Evolutionary conservation across 2,888 invertebrate species (phyloP).

Genomic region (Eutolmus rufibarbis): DNA sequence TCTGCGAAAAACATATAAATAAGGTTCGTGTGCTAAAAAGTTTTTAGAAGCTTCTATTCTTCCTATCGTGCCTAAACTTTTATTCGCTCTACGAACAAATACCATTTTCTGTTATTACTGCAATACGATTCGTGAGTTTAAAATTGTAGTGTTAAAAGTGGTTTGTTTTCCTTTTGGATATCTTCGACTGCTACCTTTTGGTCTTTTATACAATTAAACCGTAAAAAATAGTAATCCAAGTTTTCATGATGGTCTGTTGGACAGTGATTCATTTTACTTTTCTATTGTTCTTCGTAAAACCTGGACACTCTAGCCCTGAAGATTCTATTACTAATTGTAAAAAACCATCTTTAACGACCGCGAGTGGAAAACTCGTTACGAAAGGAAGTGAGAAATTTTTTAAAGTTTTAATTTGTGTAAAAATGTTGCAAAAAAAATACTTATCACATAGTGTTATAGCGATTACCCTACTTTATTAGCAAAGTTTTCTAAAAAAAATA

Average conservation of each 20-base stretch:
- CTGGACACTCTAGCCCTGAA: background rate
- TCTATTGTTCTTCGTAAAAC: background rate
- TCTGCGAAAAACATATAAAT: background rate
- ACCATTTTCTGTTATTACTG: background rate
- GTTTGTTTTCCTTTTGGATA: background rate
- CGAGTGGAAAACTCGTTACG: slow-evolving; percentile 21
- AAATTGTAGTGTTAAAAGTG: background rate
- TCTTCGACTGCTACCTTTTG: no score
- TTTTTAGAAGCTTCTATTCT: background rate
- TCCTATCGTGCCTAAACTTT: background rate
- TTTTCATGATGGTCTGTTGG: background rate
- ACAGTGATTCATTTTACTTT: background rate
- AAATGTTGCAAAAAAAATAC: no score
- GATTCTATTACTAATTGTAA: background rate
- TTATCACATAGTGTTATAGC: no score
- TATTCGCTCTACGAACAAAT: background rate
- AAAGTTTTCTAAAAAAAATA: no score
- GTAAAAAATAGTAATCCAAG: background rate
- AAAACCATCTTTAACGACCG: slow-evolving; percentile 4
- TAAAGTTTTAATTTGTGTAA: background rate
- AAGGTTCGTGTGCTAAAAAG: background rate
- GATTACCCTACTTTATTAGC: no score
- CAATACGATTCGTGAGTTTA: background rate
- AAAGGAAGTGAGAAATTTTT: background rate
- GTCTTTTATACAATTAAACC: no score